These are phyloP conservation scores for Alexandromys fortis DNA, from an alignment of 2,113 vertebrate genomes.

Conservation along the genomic window DNA sequence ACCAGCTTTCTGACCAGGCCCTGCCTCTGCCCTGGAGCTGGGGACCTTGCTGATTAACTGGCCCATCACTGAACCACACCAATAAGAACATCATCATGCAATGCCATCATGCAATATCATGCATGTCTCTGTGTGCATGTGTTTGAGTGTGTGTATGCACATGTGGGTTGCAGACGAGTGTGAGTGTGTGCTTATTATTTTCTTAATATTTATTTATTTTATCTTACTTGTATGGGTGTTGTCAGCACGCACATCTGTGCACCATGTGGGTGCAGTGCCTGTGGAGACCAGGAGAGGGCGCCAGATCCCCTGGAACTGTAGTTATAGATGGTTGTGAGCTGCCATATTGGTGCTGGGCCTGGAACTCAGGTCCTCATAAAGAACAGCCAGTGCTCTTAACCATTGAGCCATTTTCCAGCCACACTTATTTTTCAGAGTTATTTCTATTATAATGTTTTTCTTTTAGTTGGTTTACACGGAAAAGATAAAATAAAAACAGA, in stretches of 20 bases:
- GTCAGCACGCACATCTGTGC: neutral
- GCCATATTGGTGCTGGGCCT: neutral
- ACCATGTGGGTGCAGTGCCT: neutral
- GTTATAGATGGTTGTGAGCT: neutral
- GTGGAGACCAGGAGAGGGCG: neutral
- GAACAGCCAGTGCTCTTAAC: neutral
- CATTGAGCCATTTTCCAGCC: neutral
- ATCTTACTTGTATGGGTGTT: neutral
- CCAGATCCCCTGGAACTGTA: neutral
- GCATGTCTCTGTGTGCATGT: neutral
- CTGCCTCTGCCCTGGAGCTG: slow-evolving; percentile 13
- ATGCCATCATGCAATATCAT: neutral
- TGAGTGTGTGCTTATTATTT: neutral
- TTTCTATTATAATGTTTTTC: neutral
- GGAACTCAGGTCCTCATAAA: neutral
- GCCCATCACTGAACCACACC: neutral
- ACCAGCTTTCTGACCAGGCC: neutral
- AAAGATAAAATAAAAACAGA: neutral
- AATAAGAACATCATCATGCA: neutral
- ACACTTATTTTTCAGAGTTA: neutral
- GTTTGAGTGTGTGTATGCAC: neutral
- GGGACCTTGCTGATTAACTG: neutral
- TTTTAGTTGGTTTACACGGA: neutral
- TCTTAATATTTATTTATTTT: neutral
- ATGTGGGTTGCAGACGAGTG: neutral